Evolutionary conservation across 2,797 vertebrate genomes (phyloP).

Genomic region (Karalla daura): DNA sequence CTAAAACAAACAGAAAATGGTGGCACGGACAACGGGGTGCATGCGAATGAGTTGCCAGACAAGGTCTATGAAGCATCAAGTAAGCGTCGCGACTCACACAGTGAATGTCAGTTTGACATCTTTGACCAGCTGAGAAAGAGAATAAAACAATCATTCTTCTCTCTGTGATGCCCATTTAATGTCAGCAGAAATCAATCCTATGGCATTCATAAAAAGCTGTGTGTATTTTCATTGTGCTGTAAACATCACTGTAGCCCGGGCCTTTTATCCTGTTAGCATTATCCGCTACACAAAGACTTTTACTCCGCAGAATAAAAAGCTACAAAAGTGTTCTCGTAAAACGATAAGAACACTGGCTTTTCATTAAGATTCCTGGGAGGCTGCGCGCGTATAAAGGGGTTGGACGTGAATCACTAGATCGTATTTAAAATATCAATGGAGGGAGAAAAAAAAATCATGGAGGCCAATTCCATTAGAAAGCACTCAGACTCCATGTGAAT

Average conservation of each 20-base stretch:
- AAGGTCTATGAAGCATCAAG: conserved; percentile 58
- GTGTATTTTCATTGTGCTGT: conserved; percentile 68
- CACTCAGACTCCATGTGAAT: conserved; percentile 35
- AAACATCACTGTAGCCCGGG: conserved; percentile 46
- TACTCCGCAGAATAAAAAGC: conserved; percentile 26
- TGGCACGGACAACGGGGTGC: conserved; percentile 22
- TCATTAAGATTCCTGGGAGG: conserved; percentile 51
- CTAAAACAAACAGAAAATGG: conserved; percentile 55
- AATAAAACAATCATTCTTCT: conserved; percentile 74
- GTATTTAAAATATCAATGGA: conserved; percentile 36
- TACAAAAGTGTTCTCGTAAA: conserved; percentile 55
- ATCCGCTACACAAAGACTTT: conserved; percentile 27
- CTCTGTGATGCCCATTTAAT: conserved; percentile 69
- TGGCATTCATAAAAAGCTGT: conserved; percentile 61
- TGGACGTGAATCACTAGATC: conserved; percentile 46
- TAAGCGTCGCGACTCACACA: conserved; percentile 47
- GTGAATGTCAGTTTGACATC: conserved; percentile 72
- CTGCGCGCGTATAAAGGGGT: conserved; percentile 37
- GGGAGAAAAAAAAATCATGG: conserved; percentile 10
- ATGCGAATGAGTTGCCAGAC: conserved; percentile 61
- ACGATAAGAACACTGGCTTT: conserved; percentile 70
- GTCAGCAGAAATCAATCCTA: conserved; percentile 67
- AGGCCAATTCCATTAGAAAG: conserved; percentile 39
- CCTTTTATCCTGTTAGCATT: conserved; percentile 49
- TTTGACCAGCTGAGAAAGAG: conserved; percentile 72